Conservation (phyloP, 2,888 invertebrate genomes). For the Philereme vetulata region DNA sequence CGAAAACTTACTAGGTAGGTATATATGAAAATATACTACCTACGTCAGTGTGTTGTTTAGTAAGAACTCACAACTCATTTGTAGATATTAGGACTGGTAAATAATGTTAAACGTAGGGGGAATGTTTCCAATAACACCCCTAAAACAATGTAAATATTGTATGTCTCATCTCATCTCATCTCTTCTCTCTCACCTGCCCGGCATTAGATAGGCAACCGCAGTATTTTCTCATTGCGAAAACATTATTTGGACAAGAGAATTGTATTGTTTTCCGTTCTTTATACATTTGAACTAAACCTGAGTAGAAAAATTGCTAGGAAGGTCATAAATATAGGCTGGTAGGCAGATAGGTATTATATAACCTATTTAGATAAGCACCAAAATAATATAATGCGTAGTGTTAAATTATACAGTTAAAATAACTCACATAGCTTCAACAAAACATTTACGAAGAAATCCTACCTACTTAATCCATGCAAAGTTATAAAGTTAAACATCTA, state of each 20-base stretch:
- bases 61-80: too few species aligned
- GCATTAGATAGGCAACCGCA: not conserved
- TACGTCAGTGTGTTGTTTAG: too few species aligned
- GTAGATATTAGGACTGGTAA: too few species aligned
- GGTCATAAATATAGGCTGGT: not conserved
- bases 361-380: too few species aligned
- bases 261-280: slow-evolving; percentile 8
- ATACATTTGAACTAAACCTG: slow-evolving; percentile 14
- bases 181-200: slow-evolving; percentile 2
- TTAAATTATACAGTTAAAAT: slow-evolving; percentile 5
- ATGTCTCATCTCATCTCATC: not conserved
- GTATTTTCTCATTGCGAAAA: slow-evolving; percentile 9
- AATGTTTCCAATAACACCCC: not conserved
- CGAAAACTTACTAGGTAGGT: too few species aligned
- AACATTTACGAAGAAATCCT: slow-evolving; percentile 29
- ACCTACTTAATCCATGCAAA: slow-evolving; percentile 36
- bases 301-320: slow-evolving; percentile 4
- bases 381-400: too few species aligned
- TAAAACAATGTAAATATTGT: not conserved
- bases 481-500: slow-evolving; percentile 35
- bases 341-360: not conserved
- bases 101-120: too few species aligned
- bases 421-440: slow-evolving; percentile 33
- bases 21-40: too few species aligned
- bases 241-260: slow-evolving; percentile 16